These are phyloP conservation scores for Sula dactylatra DNA, from an alignment of 2,113 vertebrate genomes.

Conservation along the genomic window DNA sequence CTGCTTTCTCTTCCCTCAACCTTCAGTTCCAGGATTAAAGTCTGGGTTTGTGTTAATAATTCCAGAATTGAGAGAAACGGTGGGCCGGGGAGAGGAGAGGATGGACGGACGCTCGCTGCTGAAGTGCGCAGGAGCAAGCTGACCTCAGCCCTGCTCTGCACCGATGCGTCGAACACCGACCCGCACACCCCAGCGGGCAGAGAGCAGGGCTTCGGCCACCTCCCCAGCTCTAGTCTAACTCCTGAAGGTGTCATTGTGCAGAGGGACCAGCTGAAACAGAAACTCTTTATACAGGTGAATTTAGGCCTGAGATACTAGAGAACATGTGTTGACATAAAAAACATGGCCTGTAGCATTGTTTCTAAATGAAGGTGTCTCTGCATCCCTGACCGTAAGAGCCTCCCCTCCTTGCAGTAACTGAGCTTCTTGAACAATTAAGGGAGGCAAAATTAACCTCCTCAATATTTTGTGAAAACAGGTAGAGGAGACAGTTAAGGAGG, in stretches of 20 bases:
- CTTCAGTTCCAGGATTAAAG: background rate
- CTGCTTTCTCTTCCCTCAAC: too few species aligned
- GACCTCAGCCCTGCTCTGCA: background rate
- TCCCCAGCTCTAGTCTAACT: fast-evolving
- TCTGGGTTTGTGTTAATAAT: background rate
- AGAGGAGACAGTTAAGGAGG: background rate
- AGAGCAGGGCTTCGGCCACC: fast-evolving
- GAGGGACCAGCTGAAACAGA: background rate
- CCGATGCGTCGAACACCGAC: fast-evolving
- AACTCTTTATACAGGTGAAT: background rate
- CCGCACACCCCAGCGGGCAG: fast-evolving
- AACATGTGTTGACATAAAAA: background rate
- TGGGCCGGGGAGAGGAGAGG: background rate
- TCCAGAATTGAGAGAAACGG: fast-evolving
- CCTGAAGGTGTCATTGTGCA: fast-evolving
- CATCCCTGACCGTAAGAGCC: fast-evolving
- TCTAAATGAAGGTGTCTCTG: background rate
- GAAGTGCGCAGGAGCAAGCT: fast-evolving
- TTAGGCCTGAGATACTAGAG: background rate
- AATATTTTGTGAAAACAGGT: background rate
- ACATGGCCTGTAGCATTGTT: fast-evolving
- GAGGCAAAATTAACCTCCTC: fast-evolving
- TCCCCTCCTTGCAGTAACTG: background rate
- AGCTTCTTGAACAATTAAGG: background rate
- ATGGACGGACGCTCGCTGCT: fast-evolving